Evolutionary conservation across 2,113 vertebrate genomes (phyloP), one percentile per base, ranked within the genome.

Genomic region (Trogon surrucura): DNA sequence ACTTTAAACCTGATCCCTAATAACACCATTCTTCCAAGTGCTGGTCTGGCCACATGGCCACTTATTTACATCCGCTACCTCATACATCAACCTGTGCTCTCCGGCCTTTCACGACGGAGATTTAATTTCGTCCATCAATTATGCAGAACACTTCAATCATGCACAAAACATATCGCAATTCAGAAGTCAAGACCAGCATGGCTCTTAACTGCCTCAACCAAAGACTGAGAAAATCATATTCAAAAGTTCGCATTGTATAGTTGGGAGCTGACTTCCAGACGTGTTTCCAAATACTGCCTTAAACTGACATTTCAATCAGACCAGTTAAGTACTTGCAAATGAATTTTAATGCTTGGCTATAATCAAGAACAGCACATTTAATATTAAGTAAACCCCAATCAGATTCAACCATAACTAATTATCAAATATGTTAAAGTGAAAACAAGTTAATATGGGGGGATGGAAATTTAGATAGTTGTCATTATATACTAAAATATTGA

Each of bases 261-360:
- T 4, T 77, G 38, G 30, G 30, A 90, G 32, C 8, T 47, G 16
- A 88, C 70, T 82, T 95, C 44, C 58, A 85, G 15, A 84, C 2
- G 2, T 53, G 29, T 84, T 95, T 92, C 85, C 77, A 84, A 80
- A 73, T 53, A 54, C 34, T 95, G 67, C 11, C 61, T 91, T 67
- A 90, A 88, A 85, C 56, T 71, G 54, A 41, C 53, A 87, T 25
- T 94, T 74, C 61, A 80, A 85, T 69, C 87, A 96, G 58, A 17
- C 60, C n/a, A 93, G 60, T 44, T 83, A 84, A 53, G 22, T 70
- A 93, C 75, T 80, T 84, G 47, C 70, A 91, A 93, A 88, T 64
- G 34, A 89, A 81, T 85, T 92, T 85, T 74, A 83, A 75, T 67
- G 50, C 51, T 78, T 91, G 51, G 80, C 22, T 53, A 80, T 85